These are phyloP conservation scores for Drosophila nigrodunni DNA, from an alignment of 1,140 invertebrate genomes.

Conservation along the genomic window DNA sequence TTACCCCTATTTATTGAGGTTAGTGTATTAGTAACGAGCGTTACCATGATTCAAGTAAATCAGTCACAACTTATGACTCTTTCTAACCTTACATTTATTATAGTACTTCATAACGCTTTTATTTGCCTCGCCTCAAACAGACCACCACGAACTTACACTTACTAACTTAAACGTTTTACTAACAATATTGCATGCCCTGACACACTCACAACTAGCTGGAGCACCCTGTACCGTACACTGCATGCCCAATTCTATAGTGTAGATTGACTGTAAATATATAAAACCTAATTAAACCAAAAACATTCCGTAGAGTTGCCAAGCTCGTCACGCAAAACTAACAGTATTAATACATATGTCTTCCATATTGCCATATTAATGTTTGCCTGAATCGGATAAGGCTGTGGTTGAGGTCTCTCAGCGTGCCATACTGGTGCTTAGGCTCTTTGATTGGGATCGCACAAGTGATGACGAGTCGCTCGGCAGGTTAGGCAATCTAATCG, in stretches of 20 bases:
- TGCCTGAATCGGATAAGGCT: constrained; percentile 66
- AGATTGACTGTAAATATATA: constrained; percentile 13
- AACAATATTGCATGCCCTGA: constrained; percentile 36
- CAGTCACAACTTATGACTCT: not conserved
- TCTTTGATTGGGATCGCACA: constrained; percentile 93
- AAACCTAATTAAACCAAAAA: constrained; percentile 41
- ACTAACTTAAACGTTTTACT: constrained; percentile 24
- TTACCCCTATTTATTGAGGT: not conserved
- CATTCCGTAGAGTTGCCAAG: constrained; percentile 37
- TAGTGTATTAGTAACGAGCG: not conserved
- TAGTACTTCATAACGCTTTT: constrained; percentile 10
- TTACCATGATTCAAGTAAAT: not conserved
- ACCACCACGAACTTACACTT: constrained; percentile 2
- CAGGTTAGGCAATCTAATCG: constrained; percentile 87
- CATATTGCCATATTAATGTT: constrained; percentile 56
- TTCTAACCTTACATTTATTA: constrained; percentile 4
- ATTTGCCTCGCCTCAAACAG: constrained; percentile 3
- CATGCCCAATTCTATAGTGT: constrained; percentile 27
- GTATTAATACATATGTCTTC: constrained; percentile 70
- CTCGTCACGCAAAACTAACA: constrained; percentile 50
- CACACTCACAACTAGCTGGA: constrained; percentile 23
- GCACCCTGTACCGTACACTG: constrained; percentile 45
- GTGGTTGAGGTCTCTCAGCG: constrained; percentile 85
- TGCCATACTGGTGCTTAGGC: constrained; percentile 85
- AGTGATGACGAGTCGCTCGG: constrained; percentile 91